Evolutionary conservation across 2,113 vertebrate species (phyloP), one percentile per base, ranked within the genome.

Genomic region (Microtus ochrogaster): DNA sequence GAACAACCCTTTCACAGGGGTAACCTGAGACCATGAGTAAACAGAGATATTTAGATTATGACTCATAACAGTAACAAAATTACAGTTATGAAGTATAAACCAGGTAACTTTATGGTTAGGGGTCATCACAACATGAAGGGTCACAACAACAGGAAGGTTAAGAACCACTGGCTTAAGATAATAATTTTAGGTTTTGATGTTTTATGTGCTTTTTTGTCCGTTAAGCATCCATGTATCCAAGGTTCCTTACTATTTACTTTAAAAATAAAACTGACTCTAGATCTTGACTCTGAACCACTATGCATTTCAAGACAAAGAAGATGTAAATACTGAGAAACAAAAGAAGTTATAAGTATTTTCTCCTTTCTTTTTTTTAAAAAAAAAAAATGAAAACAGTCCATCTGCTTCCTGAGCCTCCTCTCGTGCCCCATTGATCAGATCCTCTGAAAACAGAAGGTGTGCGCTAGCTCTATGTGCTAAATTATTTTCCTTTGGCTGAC

Each of bases 401-500:
- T 44, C n/a, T 63, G n/a, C 78, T 91, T 96, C 73, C 41, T 61
- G 86, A 93, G 28, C 14, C 81, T 72, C 19, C 70, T 77, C 73
- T 89, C 28, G 52, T 89, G 39, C 36, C n/a, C 72, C 21, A 68
- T 44, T 89, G 77, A 89, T 89, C 8, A 87, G 63, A 91, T 93
- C 70, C 77, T 96, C 21, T 90, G 73, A 89, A 96, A 91, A 89
- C 73, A 94, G 66, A 93, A 95, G 88, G 91, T 95, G 17, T 82
- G 61, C 58, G 47, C 44, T 74, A 85, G 95, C 85, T 82, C 49
- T 81, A 21, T 82, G 41, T 70, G 90, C 93, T 90, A 88, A 94
- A 94, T 95, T 92, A 95, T 81, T 76, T 90, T 94, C 93, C 65
- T 61, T 91, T 78, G 66, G 58, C 58, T 90, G 76, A 61, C 72